Percentiles rank a stretch among this genome's conserved stretches.
These are phyloP conservation scores for Mobula hypostoma DNA, from an alignment of 2,113 vertebrate genomes.

Conservation along the genomic window DNA sequence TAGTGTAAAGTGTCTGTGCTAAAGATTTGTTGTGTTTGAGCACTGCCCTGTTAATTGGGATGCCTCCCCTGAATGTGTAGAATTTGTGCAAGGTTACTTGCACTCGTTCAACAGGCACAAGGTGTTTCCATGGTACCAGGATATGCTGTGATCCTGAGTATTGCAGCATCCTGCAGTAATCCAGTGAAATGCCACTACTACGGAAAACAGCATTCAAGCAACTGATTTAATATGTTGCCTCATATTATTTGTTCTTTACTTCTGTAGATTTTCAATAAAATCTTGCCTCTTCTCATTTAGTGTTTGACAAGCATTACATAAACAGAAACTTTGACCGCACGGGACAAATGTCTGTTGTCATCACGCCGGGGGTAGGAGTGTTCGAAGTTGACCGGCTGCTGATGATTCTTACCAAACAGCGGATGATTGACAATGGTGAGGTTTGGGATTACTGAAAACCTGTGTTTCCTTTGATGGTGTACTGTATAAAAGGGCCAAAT, in stretches of 20 bases:
- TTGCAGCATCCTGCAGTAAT: background rate
- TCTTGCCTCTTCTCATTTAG: constrained; percentile 49
- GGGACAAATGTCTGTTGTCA: constrained; percentile 96
- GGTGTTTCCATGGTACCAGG: background rate
- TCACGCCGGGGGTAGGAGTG: constrained; percentile 89
- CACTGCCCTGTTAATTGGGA: background rate
- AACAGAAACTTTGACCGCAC: constrained; percentile 97
- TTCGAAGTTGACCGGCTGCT: constrained; percentile 93
- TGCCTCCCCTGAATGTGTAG: background rate
- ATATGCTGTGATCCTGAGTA: background rate
- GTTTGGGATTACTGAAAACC: background rate
- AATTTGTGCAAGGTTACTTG: background rate
- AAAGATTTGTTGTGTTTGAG: background rate
- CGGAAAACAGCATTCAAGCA: background rate
- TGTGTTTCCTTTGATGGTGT: too few species aligned
- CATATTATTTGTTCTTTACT: background rate
- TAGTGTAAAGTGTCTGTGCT: background rate
- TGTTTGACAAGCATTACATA: constrained; percentile 98
- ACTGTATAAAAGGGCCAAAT: background rate
- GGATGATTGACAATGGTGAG: constrained; percentile 97
- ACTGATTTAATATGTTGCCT: background rate
- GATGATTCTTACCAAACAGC: constrained; percentile 96
- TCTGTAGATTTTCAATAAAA: background rate
- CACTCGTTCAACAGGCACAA: background rate
- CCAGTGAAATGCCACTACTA: background rate